phyloP scores from a whole-genome alignment of 2,113 vertebrate genomes.

The Platysteira castanea region DNA sequence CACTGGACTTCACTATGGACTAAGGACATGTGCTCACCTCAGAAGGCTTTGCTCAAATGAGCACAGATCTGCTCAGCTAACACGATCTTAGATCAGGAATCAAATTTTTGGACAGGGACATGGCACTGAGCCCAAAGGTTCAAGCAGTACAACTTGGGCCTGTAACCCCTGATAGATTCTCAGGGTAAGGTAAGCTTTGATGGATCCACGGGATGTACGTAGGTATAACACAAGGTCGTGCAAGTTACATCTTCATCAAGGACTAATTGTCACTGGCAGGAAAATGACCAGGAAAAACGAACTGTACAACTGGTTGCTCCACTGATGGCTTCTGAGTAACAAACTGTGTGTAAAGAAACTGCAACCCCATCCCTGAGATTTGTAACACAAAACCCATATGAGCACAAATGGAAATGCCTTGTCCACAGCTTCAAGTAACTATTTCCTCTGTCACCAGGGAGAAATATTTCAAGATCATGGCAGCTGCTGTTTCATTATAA shows the following conservation, averaged over 20 bases:
- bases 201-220: rapidly evolving
- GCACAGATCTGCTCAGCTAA: neutral
- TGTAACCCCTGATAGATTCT: rapidly evolving
- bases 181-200: neutral
- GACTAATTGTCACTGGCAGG: neutral
- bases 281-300: neutral
- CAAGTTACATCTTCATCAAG: neutral
- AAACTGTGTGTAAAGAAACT: neutral
- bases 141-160: neutral
- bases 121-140: neutral
- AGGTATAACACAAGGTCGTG: neutral
- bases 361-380: neutral
- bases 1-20: neutral
- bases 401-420: neutral
- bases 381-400: rapidly evolving
- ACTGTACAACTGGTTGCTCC: neutral
- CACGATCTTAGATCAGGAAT: neutral
- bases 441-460: neutral
- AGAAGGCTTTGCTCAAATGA: neutral
- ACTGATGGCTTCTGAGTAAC: neutral
- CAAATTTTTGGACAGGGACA: neutral
- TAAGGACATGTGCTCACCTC: neutral
- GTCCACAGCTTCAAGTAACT: neutral
- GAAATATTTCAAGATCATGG: neutral
- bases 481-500: neutral